A percentile compares a stretch with the other conserved stretches of the same genome.
Conservation (phyloP, 2,113 vertebrate species). For the Ictalurus punctatus region DNA sequence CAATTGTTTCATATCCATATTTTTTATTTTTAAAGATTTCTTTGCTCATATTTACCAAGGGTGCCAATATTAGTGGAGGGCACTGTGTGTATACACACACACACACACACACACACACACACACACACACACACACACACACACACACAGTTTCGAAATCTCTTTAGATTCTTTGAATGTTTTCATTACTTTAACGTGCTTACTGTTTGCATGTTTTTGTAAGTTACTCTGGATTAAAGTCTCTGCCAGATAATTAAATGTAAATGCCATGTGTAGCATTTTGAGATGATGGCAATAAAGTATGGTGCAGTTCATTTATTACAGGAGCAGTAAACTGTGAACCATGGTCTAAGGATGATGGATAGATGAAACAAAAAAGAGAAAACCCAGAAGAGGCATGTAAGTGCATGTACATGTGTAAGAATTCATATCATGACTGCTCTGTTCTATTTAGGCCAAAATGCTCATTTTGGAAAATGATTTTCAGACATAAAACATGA, state of each 20-base stretch:
- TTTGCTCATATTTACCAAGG: too few species aligned
- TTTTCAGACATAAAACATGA: not conserved
- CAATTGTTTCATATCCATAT: too few species aligned
- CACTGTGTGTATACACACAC: too few species aligned
- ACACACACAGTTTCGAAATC: not conserved
- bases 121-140: too few species aligned
- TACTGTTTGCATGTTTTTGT: constrained; percentile 1
- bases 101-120: not conserved
- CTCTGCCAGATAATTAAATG: constrained; percentile 3
- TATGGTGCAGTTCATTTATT: not conserved
- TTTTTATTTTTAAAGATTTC: too few species aligned
- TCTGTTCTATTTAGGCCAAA: not conserved
- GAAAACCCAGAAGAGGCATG: not conserved
- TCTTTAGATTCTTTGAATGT: not conserved
- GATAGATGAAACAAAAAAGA: not conserved
- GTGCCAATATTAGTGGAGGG: too few species aligned
- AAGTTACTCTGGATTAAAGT: not conserved
- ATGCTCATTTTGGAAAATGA: not conserved
- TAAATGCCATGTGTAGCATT: constrained; percentile 1
- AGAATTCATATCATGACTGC: not conserved
- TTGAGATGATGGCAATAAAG: not conserved
- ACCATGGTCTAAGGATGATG: not conserved
- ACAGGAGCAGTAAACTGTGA: constrained; percentile 5
- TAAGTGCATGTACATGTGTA: not conserved
- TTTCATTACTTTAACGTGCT: not conserved